Evolutionary conservation across 1,140 invertebrate genomes (phyloP).

Genomic region (Planococcus citri): DNA sequence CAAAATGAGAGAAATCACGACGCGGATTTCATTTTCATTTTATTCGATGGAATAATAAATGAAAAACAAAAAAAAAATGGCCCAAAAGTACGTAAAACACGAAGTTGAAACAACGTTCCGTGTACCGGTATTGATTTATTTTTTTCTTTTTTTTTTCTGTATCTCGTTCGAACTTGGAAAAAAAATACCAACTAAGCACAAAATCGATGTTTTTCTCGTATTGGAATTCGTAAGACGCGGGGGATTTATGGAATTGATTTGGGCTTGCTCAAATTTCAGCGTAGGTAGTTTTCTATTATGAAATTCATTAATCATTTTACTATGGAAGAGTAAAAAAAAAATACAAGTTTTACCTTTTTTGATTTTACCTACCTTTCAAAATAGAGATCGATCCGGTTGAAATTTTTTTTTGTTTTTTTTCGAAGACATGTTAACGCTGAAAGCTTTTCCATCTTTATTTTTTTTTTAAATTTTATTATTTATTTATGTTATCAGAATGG

Average conservation of each 20-base stretch:
- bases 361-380: too few species aligned
- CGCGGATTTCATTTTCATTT: too few species aligned
- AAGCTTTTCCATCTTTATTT: conserved; percentile 7
- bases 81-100: too few species aligned
- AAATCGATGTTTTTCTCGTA: neutral
- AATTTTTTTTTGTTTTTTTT: conserved; percentile 9
- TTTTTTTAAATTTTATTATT: conserved; percentile 15
- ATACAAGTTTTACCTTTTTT: too few species aligned
- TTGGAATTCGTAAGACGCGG: neutral
- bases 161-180: neutral
- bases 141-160: neutral
- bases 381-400: neutral
- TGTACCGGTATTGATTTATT: neutral
- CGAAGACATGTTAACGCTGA: neutral
- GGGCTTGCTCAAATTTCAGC: conserved; percentile 18
- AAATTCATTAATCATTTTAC: neutral
- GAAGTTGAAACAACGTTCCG: neutral
- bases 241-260: neutral
- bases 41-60: too few species aligned
- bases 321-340: neutral
- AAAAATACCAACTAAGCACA: conserved; percentile 10
- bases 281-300: conserved; percentile 13
- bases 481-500: conserved; percentile 8
- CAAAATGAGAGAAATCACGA: too few species aligned
- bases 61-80: too few species aligned